Percentiles rank a stretch among this genome's conserved stretches.
phyloP scores from a whole-genome alignment of 2,888 invertebrate species.

The Drosophila seclusa region DNA sequence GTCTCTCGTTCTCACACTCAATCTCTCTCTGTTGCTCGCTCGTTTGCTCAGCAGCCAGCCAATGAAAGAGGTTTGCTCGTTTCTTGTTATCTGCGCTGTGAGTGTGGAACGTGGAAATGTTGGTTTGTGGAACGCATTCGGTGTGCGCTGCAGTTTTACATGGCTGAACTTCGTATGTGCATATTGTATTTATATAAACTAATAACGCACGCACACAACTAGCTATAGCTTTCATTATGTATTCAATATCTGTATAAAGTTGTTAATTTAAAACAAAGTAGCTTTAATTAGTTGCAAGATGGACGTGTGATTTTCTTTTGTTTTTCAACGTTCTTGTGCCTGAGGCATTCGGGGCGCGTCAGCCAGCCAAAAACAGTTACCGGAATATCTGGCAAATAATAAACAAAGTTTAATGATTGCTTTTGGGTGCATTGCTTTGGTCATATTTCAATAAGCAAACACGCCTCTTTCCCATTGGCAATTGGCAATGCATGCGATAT shows the following conservation, averaged over 20 bases:
- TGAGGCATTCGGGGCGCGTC: conserved; percentile 37
- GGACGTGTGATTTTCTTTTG: conserved; percentile 15
- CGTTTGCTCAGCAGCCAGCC: conserved; percentile 35
- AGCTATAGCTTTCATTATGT: conserved; percentile 25
- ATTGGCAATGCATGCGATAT: conserved; percentile 22
- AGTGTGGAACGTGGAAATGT: conserved; percentile 77
- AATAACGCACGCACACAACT: not conserved
- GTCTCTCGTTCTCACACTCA: not conserved
- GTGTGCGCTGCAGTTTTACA: conserved; percentile 17
- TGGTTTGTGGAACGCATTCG: conserved; percentile 65
- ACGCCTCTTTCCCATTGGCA: conserved; percentile 50
- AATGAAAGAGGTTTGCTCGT: conserved; percentile 51
- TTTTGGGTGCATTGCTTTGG: conserved; percentile 40
- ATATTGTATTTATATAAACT: conserved; percentile 2
- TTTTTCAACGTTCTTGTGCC: conserved; percentile 8
- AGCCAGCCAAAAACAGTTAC: conserved; percentile 21
- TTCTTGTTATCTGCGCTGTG: conserved; percentile 61
- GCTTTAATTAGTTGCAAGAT: conserved; percentile 61
- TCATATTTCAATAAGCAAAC: conserved; percentile 72
- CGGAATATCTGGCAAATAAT: conserved; percentile 49
- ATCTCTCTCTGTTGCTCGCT: conserved; percentile 1
- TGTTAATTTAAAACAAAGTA: conserved; percentile 57
- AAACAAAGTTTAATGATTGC: conserved; percentile 60
- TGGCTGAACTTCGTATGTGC: conserved; percentile 10
- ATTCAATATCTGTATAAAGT: conserved; percentile 41